A percentile compares a stretch with the other conserved stretches of the same genome.
phyloP scores from a whole-genome alignment of 2,113 vertebrate species.

The Haemorhous mexicanus region DNA sequence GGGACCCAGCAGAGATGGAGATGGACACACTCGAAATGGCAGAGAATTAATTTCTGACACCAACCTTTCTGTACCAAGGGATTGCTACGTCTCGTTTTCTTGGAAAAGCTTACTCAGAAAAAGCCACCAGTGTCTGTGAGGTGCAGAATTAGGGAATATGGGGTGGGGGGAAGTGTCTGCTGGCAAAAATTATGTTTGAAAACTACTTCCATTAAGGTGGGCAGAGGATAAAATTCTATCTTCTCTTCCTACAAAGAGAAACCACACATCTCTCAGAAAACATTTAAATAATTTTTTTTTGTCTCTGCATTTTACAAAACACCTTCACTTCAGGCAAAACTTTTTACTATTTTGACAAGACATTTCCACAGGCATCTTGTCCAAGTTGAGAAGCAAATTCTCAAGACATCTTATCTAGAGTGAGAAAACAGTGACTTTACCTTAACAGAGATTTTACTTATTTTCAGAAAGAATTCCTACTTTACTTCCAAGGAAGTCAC shows the following conservation, averaged over 20 bases:
- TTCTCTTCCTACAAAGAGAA: background rate
- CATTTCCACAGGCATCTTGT: background rate
- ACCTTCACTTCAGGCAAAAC: background rate
- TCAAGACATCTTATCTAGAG: background rate
- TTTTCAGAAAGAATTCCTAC: background rate
- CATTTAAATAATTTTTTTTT: background rate
- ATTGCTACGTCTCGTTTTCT: rapidly evolving
- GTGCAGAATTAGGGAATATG: background rate
- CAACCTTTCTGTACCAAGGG: background rate
- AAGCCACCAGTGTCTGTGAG: background rate
- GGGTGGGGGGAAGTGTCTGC: background rate
- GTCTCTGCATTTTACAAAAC: background rate
- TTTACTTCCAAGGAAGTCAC: background rate
- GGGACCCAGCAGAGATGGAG: background rate
- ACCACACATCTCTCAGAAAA: background rate
- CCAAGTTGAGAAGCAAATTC: background rate
- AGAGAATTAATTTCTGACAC: background rate
- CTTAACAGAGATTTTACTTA: background rate
- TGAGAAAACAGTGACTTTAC: background rate
- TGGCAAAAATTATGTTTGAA: background rate
- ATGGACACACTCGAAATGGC: background rate
- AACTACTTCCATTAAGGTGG: background rate
- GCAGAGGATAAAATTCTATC: background rate
- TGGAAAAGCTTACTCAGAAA: background rate
- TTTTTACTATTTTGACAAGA: background rate